Percentiles rank a stretch among this genome's conserved stretches.
These are phyloP conservation scores for human DNA, from an alignment of 2,113 vertebrate genomes.

Conservation along the genomic window GRCh38 chr4:17281501-17282000, in stretches of 20 bases:
- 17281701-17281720: rapidly evolving
- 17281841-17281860: not conserved
- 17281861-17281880: not conserved
- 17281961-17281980: too few relatives aligned
- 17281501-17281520: not conserved
- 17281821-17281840: not conserved
- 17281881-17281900: not conserved
- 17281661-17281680: not conserved
- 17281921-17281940: not conserved
- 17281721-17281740: not conserved
- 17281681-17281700: not conserved
- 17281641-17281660: not conserved
- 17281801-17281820: not conserved
- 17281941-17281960: too few relatives aligned
- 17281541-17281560: not conserved
- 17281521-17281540: not conserved
- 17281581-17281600: not conserved
- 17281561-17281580: not conserved
- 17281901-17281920: not conserved
- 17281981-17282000: too few relatives aligned
- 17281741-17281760: not conserved
- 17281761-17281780: not conserved
- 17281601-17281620: not conserved
- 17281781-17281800: not conserved
- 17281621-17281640: not conserved